Conservation (phyloP, 1,140 invertebrate species). For the Zaprionus nigranus region DNA sequence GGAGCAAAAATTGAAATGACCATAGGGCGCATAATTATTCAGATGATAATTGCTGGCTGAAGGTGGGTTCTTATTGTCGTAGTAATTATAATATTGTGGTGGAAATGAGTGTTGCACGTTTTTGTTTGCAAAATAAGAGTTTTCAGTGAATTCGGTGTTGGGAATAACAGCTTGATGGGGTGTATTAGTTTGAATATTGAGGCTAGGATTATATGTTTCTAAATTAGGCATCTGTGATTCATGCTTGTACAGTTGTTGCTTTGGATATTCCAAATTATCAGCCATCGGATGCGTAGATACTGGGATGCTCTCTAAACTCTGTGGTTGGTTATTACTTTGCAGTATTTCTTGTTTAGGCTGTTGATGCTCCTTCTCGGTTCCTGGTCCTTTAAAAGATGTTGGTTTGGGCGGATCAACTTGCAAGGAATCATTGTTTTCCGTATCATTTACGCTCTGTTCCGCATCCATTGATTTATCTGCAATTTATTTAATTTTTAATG, state of each 20-base stretch:
- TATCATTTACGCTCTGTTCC: slow-evolving; percentile 26
- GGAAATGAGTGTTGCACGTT: slow-evolving; percentile 66
- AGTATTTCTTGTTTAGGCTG: slow-evolving; percentile 52
- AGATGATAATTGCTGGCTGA: slow-evolving; percentile 62
- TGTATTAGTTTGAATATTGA: slow-evolving; percentile 62
- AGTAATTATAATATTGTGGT: slow-evolving; percentile 76
- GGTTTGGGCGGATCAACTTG: slow-evolving; percentile 20
- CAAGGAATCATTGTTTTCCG: slow-evolving; percentile 34
- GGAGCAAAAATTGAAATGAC: slow-evolving; percentile 73
- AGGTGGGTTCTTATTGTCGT: slow-evolving; percentile 73
- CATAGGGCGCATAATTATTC: slow-evolving; percentile 70
- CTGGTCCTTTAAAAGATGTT: slow-evolving; percentile 12
- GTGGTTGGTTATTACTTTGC: slow-evolving; percentile 48
- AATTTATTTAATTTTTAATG: slow-evolving; percentile 4
- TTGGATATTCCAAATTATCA: slow-evolving; percentile 54
- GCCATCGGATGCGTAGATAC: slow-evolving; percentile 51
- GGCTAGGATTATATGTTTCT: slow-evolving; percentile 60
- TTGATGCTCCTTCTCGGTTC: slow-evolving; percentile 32
- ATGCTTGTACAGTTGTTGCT: slow-evolving; percentile 62
- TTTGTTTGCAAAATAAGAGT: slow-evolving; percentile 62
- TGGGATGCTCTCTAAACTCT: slow-evolving; percentile 22
- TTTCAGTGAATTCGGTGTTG: slow-evolving; percentile 50
- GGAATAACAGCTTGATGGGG: slow-evolving; percentile 46
- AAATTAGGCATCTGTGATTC: slow-evolving; percentile 49
- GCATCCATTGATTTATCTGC: slow-evolving; percentile 46